Conservation (phyloP, 2,113 vertebrate species). For the Rhinoptilus africanus region DNA sequence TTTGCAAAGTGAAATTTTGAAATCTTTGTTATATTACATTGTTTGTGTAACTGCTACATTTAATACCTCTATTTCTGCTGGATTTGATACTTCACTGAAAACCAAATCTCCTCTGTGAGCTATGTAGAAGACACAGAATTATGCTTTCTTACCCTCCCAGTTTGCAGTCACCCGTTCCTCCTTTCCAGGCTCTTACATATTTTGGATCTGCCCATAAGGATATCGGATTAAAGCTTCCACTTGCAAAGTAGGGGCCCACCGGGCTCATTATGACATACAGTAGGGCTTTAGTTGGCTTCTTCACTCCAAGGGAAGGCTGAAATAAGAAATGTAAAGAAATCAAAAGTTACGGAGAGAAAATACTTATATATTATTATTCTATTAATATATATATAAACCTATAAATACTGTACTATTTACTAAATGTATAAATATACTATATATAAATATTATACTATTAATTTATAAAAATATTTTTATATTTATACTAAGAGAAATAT, state of each 20-base stretch:
- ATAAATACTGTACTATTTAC: too few relatives aligned
- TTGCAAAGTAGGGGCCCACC: slow-evolving; percentile 85
- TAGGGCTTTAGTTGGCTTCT: slow-evolving; percentile 79
- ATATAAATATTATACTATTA: not conserved
- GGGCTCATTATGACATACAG: slow-evolving; percentile 87
- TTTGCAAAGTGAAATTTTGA: not conserved
- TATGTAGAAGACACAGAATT: not conserved
- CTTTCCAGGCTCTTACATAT: slow-evolving; percentile 87
- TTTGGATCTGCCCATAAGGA: slow-evolving; percentile 90
- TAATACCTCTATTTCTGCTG: not conserved
- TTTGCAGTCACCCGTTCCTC: slow-evolving; percentile 91
- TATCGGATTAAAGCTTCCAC: slow-evolving; percentile 72
- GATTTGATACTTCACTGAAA: not conserved
- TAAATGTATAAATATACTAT: not conserved
- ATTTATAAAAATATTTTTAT: not conserved
- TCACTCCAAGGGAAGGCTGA: slow-evolving; percentile 84
- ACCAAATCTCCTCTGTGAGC: not conserved
- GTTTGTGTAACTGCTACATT: not conserved
- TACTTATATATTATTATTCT: not conserved
- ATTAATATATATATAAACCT: not conserved
- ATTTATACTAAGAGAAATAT: not conserved
- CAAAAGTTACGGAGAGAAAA: not conserved
- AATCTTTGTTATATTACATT: not conserved
- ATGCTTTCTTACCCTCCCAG: slow-evolving; percentile 83
- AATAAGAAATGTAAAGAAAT: not conserved